These are phyloP conservation scores for Melanotaenia maccullochi DNA, from an alignment of 2,797 vertebrate genomes.

Conservation along the genomic window DNA sequence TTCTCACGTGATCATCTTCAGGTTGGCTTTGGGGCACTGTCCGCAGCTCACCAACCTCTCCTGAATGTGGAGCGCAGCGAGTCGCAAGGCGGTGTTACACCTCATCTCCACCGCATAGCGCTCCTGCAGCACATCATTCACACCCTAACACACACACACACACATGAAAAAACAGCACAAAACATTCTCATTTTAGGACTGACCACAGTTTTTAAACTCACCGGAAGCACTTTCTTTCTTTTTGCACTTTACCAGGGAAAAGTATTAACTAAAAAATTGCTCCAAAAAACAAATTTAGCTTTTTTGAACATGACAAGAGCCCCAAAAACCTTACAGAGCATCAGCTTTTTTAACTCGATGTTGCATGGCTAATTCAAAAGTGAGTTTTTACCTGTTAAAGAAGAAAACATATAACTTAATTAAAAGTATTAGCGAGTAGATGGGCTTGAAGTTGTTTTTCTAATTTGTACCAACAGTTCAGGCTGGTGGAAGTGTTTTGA, in stretches of 20 bases:
- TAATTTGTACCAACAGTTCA: too few species aligned
- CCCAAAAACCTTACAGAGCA: too few species aligned
- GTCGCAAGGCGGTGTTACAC: conserved; percentile 90
- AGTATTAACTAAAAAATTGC: neutral
- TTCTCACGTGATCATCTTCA: conserved; percentile 94
- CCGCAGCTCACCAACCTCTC: conserved; percentile 90
- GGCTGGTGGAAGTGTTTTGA: too few species aligned
- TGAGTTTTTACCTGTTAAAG: neutral
- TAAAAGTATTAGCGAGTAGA: neutral
- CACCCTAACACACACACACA: conserved; percentile 84
- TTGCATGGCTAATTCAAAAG: neutral
- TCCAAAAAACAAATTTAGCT: neutral
- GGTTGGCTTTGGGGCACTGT: conserved; percentile 90
- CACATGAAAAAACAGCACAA: neutral
- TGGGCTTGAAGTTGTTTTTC: neutral
- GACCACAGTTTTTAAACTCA: neutral
- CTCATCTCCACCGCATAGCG: conserved; percentile 97
- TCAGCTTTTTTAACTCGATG: neutral
- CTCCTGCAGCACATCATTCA: conserved; percentile 95
- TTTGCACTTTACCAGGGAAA: neutral
- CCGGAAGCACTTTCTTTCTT: neutral
- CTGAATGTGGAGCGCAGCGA: conserved; percentile 94
- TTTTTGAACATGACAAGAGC: neutral
- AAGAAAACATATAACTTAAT: neutral
- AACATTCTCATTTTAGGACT: neutral